Conservation (phyloP, 2,113 vertebrate genomes). For the Piaya cayana region DNA sequence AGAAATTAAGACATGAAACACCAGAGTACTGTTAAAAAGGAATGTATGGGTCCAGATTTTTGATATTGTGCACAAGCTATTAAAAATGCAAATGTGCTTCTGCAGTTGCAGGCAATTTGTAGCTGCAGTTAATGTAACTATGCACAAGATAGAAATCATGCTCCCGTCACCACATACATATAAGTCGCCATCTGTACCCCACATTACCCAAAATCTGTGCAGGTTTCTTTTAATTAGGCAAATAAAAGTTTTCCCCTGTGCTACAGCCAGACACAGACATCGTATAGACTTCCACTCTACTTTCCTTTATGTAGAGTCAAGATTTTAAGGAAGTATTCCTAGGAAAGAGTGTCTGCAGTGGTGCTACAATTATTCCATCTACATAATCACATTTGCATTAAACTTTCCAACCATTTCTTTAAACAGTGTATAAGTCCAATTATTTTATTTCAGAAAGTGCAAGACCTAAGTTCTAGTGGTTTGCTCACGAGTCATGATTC, state of each 20-base stretch:
- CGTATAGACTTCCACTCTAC: not conserved
- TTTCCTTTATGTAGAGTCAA: not conserved
- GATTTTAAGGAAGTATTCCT: not conserved
- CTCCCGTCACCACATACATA: not conserved
- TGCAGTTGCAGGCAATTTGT: not conserved
- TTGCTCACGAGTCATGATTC: not conserved
- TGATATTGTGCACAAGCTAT: not conserved
- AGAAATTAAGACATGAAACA: not conserved
- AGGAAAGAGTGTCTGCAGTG: not conserved
- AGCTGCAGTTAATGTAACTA: not conserved
- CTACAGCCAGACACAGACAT: not conserved
- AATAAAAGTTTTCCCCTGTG: not conserved
- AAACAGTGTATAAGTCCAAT: not conserved
- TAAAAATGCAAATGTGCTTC: not conserved
- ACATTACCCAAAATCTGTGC: not conserved
- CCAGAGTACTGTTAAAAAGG: not conserved
- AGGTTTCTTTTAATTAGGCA: not conserved
- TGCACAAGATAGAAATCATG: not conserved
- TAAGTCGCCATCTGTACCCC: not conserved
- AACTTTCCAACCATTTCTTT: not conserved
- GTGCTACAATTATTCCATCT: not conserved
- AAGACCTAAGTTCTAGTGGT: not conserved
- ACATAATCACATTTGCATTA: not conserved
- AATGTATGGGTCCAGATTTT: not conserved
- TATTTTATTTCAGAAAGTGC: not conserved